Evolutionary conservation across 2,797 vertebrate species (phyloP).

Genomic region (Hemitrygon akajei): DNA sequence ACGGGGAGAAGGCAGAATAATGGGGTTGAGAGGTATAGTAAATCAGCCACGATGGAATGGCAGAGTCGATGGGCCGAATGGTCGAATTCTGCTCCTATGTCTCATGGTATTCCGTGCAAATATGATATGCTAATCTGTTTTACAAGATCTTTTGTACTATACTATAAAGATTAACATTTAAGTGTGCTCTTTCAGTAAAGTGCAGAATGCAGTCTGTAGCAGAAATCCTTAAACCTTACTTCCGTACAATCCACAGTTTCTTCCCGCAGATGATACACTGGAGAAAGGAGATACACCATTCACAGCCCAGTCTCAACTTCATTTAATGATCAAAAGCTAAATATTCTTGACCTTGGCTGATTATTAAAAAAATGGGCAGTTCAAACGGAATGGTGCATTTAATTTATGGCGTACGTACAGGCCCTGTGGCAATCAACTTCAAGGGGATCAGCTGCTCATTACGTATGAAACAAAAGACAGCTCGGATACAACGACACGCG

Average conservation of each 20-base stretch:
- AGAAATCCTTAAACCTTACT: not conserved
- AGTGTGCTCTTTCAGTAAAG: not conserved
- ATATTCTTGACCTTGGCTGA: not conserved
- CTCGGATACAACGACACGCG: not conserved
- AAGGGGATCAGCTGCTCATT: not conserved
- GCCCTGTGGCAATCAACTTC: not conserved
- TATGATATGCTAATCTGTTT: not conserved
- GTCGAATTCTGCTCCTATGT: too few species aligned
- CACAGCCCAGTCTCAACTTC: not conserved
- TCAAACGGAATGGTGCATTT: not conserved
- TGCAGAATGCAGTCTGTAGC: not conserved
- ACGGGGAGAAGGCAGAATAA: too few species aligned
- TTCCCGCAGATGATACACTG: not conserved
- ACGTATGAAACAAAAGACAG: not conserved
- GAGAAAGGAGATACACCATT: not conserved
- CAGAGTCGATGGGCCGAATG: too few species aligned
- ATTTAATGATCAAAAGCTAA: conserved; percentile 2
- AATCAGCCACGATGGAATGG: too few species aligned
- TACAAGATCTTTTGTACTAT: not conserved
- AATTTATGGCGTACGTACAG: not conserved
- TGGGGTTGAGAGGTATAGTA: too few species aligned
- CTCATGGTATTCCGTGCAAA: too few species aligned
- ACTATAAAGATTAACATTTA: not conserved
- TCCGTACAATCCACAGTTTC: not conserved
- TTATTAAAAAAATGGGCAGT: not conserved